Percentiles rank a stretch among this genome's conserved stretches.
Conservation (phyloP, 1,140 invertebrate genomes). For the Calephelis virginiensis region DNA sequence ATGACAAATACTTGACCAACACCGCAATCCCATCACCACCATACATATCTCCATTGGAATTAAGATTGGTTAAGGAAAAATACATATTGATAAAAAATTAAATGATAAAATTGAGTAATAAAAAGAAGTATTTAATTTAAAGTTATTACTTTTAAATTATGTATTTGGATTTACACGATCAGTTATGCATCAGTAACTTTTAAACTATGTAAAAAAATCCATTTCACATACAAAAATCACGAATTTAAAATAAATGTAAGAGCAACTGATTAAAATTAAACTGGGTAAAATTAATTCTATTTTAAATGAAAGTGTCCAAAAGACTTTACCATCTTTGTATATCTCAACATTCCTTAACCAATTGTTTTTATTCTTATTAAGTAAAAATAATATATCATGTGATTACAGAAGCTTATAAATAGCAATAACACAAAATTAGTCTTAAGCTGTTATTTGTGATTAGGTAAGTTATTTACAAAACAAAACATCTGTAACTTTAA, state of each 20-base stretch:
- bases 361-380: background rate
- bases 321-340: background rate
- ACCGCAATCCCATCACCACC: conserved; percentile 32
- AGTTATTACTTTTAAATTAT: too few species aligned
- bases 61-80: conserved; percentile 14
- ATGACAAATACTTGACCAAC: conserved; percentile 28
- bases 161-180: too few species aligned
- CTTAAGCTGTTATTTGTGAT: conserved; percentile 31
- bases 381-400: background rate
- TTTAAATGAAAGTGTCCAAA: too few species aligned
- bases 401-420: conserved; percentile 27
- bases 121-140: too few species aligned
- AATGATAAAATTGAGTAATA: too few species aligned
- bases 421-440: conserved; percentile 28
- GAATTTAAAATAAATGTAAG: too few species aligned
- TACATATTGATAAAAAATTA: too few species aligned
- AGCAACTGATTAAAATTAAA: too few species aligned
- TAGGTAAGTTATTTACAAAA: conserved; percentile 36
- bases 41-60: background rate
- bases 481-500: conserved; percentile 17
- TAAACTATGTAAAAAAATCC: too few species aligned
- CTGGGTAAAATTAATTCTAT: too few species aligned
- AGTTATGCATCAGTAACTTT: too few species aligned
- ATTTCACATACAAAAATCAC: too few species aligned
- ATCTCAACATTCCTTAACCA: conserved; percentile 8